Evolutionary conservation across 2,113 vertebrate genomes (phyloP).

Genomic region (Tenebrosternarchus preto): DNA sequence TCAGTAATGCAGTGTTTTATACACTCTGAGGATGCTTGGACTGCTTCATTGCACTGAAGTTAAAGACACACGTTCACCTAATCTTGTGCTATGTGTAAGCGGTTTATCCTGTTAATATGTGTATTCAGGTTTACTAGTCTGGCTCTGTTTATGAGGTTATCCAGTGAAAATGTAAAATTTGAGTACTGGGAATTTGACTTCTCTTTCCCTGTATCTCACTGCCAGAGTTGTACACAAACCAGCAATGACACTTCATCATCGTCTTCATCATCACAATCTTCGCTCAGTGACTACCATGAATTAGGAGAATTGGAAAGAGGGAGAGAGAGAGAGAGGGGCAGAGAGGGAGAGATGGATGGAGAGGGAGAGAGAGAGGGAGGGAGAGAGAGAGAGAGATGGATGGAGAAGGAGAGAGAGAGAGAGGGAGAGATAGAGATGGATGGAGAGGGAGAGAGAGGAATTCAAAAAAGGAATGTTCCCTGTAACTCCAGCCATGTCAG

Average conservation of each 20-base stretch:
- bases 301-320: too few relatives aligned
- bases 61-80: too few relatives aligned
- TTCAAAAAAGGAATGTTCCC: neutral
- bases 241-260: too few relatives aligned
- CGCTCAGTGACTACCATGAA: slow-evolving; percentile 6
- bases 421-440: neutral
- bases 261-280: slow-evolving; percentile 19
- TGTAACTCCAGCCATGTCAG: too few relatives aligned
- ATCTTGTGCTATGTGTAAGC: too few relatives aligned
- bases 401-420: neutral
- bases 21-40: too few relatives aligned
- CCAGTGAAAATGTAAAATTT: neutral
- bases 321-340: neutral
- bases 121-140: too few relatives aligned
- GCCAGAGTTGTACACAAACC: neutral
- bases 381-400: neutral
- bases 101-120: too few relatives aligned
- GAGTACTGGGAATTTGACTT: neutral
- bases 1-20: too few relatives aligned
- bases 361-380: neutral
- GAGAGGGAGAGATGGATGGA: neutral
- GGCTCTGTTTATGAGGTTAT: too few relatives aligned
- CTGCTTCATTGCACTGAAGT: too few relatives aligned
- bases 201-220: neutral
- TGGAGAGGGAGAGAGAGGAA: neutral